A percentile compares a stretch with the other conserved stretches of the same genome.
Conservation (phyloP, 2,113 vertebrate species). For the Xenotilapia leptura region DNA sequence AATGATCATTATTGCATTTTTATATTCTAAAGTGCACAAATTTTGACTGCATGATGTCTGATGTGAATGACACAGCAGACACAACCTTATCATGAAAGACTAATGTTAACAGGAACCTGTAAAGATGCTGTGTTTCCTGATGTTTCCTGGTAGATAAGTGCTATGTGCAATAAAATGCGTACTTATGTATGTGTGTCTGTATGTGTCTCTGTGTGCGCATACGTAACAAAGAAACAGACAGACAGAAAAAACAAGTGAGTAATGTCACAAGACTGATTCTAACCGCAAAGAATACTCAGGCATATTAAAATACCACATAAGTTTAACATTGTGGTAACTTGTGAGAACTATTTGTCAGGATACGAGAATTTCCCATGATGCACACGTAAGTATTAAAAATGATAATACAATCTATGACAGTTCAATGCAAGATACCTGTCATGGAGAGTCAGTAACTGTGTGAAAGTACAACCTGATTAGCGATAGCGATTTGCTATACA, state of each 20-base stretch:
- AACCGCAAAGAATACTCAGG: not conserved
- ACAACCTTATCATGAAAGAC: not conserved
- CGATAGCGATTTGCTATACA: not conserved
- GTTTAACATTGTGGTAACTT: not conserved
- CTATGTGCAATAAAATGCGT: not conserved
- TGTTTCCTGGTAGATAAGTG: conserved; percentile 64
- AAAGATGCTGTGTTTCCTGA: conserved; percentile 36
- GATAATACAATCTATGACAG: not conserved
- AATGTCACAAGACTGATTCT: not conserved
- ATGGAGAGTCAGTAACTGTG: not conserved
- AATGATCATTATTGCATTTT: not conserved
- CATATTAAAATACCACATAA: not conserved
- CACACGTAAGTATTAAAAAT: not conserved
- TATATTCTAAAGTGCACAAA: not conserved
- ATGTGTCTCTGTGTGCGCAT: not conserved
- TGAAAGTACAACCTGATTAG: not conserved
- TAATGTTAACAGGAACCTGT: conserved; percentile 38
- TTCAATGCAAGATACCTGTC: not conserved
- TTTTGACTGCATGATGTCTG: not conserved
- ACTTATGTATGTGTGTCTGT: not conserved
- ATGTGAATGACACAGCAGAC: not conserved
- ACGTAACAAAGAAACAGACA: not conserved
- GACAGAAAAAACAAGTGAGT: not conserved
- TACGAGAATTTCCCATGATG: not conserved
- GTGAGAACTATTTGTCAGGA: not conserved